phyloP scores from a whole-genome alignment of 2,113 vertebrate genomes.

The Salvelinus namaycush region DNA sequence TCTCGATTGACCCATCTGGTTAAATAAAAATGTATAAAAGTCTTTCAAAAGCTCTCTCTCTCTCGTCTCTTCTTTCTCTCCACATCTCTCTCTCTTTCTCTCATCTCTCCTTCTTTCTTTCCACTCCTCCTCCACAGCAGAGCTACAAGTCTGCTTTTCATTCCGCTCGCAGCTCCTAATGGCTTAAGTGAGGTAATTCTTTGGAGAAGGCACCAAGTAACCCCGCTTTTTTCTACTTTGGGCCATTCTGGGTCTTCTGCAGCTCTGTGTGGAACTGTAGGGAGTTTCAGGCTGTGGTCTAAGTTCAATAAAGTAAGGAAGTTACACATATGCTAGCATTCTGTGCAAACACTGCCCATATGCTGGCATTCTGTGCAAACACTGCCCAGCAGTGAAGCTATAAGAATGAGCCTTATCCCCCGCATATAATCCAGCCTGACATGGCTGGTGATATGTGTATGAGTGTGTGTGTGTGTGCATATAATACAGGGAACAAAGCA shows the following conservation, averaged over 20 bases:
- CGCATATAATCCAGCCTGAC: conserved; percentile 45
- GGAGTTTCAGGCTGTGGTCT: conserved; percentile 66
- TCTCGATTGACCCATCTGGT: conserved; percentile 47
- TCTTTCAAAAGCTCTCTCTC: conserved; percentile 44
- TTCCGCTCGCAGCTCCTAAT: conserved; percentile 64
- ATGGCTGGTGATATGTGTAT: conserved; percentile 37
- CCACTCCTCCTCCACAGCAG: conserved; percentile 13
- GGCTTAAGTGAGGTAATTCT: conserved; percentile 71
- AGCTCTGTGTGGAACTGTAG: conserved; percentile 41
- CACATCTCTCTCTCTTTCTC: neutral
- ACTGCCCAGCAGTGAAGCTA: conserved; percentile 49
- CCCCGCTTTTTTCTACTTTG: neutral
- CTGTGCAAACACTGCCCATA: conserved; percentile 65
- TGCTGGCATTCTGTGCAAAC: conserved; percentile 68
- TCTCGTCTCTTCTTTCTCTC: conserved; percentile 25
- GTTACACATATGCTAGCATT: conserved; percentile 67
- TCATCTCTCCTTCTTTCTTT: conserved; percentile 16
- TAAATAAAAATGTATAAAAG: conserved; percentile 56
- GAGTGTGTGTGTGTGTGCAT: conserved; percentile 16
- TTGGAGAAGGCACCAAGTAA: conserved; percentile 52
- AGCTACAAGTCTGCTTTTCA: conserved; percentile 67
- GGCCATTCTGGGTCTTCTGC: conserved; percentile 26
- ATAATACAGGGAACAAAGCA: neutral
- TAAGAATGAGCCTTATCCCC: conserved; percentile 2
- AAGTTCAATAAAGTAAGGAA: conserved; percentile 60